Percentiles rank a stretch among this genome's conserved stretches.
Evolutionary conservation across 1,140 invertebrate genomes (phyloP).

Genomic region (Elysia chlorotica): DNA sequence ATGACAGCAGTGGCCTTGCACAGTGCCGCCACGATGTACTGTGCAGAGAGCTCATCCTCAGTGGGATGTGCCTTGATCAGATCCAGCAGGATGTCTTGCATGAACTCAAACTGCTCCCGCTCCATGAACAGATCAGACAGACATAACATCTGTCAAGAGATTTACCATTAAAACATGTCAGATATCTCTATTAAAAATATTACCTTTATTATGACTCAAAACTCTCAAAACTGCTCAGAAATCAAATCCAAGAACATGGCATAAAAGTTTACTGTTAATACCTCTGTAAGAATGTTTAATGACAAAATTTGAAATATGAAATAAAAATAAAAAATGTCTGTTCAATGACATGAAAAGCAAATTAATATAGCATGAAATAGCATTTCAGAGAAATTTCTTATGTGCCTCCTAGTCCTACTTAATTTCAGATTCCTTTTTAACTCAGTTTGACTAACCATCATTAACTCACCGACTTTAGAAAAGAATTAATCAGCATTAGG

Average conservation of each 20-base stretch:
- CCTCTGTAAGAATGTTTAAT: no score
- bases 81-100: slow-evolving; percentile 72
- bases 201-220: no score
- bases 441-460: neutral
- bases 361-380: neutral
- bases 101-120: slow-evolving; percentile 74
- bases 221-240: no score
- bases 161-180: neutral
- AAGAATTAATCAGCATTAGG: slow-evolving; percentile 71
- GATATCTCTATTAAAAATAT: neutral
- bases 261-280: no score
- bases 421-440: no score
- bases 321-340: no score
- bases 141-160: slow-evolving; percentile 58
- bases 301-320: no score
- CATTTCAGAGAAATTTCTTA: no score
- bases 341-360: no score
- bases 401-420: no score
- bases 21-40: slow-evolving; percentile 73
- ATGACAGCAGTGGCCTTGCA: slow-evolving; percentile 75
- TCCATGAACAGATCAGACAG: slow-evolving; percentile 77
- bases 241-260: neutral
- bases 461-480: slow-evolving; percentile 69
- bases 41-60: slow-evolving; percentile 76
- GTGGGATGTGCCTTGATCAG: slow-evolving; percentile 69